Conservation (phyloP, 2,888 invertebrate species). For the Drosophila suboccidentalis region DNA sequence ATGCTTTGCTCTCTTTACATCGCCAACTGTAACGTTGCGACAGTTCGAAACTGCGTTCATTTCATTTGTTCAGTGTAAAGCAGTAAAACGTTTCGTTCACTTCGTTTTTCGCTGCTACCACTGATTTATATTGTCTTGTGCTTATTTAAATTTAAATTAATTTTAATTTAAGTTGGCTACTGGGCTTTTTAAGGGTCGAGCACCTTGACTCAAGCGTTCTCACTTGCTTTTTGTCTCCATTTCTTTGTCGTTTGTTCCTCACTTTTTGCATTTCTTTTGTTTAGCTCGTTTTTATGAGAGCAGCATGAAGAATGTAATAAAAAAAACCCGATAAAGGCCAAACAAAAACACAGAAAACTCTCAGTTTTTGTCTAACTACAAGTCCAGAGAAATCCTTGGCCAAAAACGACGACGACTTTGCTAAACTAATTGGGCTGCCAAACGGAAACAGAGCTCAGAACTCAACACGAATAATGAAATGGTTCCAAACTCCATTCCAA, state of each 20-base stretch:
- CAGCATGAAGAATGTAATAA: slow-evolving; percentile 34
- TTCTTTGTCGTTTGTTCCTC: not conserved
- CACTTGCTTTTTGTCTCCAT: not conserved
- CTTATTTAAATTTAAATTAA: too few relatives aligned
- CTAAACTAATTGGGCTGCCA: slow-evolving; percentile 46
- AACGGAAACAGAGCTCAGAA: slow-evolving; percentile 10
- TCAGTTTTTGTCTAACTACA: slow-evolving; percentile 1
- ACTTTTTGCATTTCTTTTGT: slow-evolving; percentile 21
- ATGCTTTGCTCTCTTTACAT: too few relatives aligned
- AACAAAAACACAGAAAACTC: slow-evolving; percentile 21
- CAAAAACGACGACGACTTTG: slow-evolving; percentile 1
- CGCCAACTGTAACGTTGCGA: too few relatives aligned
- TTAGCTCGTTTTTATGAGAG: slow-evolving; percentile 16
- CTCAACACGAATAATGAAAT: slow-evolving; percentile 5
- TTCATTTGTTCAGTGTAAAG: too few relatives aligned
- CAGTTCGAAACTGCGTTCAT: too few relatives aligned
- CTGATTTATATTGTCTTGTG: too few relatives aligned
- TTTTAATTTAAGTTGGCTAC: not conserved
- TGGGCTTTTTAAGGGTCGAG: not conserved
- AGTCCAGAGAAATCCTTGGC: slow-evolving; percentile 23
- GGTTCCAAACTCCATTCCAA: not conserved
- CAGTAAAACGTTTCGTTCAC: too few relatives aligned
- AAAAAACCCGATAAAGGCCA: slow-evolving; percentile 8
- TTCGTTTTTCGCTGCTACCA: too few relatives aligned
- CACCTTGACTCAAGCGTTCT: not conserved